Base-by-base conservation (phyloP, 2,888 invertebrate genomes). In the Nomada ferruginata region DNA sequence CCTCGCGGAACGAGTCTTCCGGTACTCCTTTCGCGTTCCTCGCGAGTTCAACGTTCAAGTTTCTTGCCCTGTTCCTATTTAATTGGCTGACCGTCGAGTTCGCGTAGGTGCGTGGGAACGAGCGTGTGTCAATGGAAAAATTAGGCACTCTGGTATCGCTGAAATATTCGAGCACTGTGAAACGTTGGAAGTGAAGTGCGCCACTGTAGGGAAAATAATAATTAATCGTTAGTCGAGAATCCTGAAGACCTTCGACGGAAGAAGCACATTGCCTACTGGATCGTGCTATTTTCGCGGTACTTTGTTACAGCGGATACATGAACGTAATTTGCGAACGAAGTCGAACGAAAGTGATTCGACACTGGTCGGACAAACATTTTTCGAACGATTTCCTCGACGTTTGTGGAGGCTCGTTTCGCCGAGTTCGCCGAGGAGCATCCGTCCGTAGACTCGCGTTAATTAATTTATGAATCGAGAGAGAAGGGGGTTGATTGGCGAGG, bases 281-380 rank as follows among this genome's bases (percentile, higher is more conserved):
- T 42, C 50, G 65, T 5, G 82, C 53, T 82, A 74, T 77, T 83
- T 83, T 81, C 65, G 76, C 57, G 75, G 26, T 44, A 20, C 47
- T 15, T 47, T 47, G 13, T 47, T 47, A 64, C 57, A 59, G 11
- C 50, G 52, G 44, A 36, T 36, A 36, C 36, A 5, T 36, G 36
- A 36, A 7, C 11, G 50, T 20, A 29, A 26, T 52, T 47, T 13
- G 13, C 53, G 53, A 53, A 2, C 53, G 9, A 18, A 29, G 59
- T 10, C 7, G 9, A 36, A 36, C 47, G 4, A 53, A 53, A 59
- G 42, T 42, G 29, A 47, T n/a, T 72, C 23, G 36, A 26, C 26
- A 15, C 23, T 9, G 29, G 15, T 68, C 60, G 52, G 10, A 15
- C 42, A 29, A 47, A 57, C 23, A 59, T 72, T 64, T 72, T 11